A percentile compares a stretch with the other conserved stretches of the same genome.
These are phyloP conservation scores for Pardosa pseudoannulata DNA, from an alignment of 2,888 invertebrate genomes.

Conservation along the genomic window DNA sequence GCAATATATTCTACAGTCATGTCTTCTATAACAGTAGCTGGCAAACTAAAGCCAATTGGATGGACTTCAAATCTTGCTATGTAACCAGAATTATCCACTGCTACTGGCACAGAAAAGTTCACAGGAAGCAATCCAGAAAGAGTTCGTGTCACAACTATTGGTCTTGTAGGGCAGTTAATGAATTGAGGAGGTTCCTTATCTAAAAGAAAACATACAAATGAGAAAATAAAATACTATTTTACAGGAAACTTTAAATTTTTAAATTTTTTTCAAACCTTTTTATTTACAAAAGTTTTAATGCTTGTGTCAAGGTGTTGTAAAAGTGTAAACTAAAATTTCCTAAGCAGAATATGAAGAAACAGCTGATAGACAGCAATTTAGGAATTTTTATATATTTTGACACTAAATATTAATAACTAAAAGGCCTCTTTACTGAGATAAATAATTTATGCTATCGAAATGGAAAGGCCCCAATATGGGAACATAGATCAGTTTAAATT, in stretches of 20 bases:
- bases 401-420: no score
- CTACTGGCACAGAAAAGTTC: conserved; percentile 94
- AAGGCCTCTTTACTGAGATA: no score
- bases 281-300: no score
- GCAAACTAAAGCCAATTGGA: conserved; percentile 92
- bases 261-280: background rate
- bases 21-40: conserved; percentile 91
- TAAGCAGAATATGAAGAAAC: no score
- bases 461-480: no score
- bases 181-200: conserved; percentile 97
- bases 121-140: conserved; percentile 90
- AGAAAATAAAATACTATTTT: background rate
- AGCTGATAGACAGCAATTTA: no score
- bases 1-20: conserved; percentile 96
- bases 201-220: no score
- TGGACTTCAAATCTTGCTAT: conserved; percentile 94
- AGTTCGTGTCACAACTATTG: conserved; percentile 91
- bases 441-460: no score
- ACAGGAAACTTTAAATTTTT: background rate
- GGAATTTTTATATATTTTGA: no score
- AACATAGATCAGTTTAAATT: no score
- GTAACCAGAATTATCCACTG: conserved; percentile 96
- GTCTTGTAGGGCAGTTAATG: conserved; percentile 96
- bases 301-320: no score
- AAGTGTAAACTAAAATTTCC: no score